These are phyloP conservation scores for Tethea ocularis DNA, from an alignment of 2,888 invertebrate species.

Conservation along the genomic window DNA sequence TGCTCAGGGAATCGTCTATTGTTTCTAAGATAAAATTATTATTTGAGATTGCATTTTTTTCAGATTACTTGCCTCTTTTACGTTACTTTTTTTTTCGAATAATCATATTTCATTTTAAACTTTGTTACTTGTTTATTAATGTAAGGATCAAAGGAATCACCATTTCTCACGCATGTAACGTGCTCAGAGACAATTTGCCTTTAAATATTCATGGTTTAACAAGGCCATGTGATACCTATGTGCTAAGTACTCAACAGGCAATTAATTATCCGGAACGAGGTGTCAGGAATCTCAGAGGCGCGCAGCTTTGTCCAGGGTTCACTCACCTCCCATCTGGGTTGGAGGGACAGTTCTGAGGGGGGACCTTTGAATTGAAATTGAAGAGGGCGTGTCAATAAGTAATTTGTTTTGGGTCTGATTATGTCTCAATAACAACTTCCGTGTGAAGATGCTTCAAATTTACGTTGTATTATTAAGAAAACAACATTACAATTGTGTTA, in stretches of 20 bases:
- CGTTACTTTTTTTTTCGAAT: too few species aligned
- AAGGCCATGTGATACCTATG: constrained; percentile 23
- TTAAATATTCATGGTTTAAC: constrained; percentile 31
- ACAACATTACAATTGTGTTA: background rate
- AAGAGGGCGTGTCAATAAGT: constrained; percentile 7
- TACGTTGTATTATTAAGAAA: too few species aligned
- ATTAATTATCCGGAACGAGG: constrained; percentile 61
- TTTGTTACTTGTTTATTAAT: constrained; percentile 5
- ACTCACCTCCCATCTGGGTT: constrained; percentile 61
- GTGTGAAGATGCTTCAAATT: background rate
- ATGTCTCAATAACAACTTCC: constrained; percentile 1
- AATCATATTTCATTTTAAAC: too few species aligned
- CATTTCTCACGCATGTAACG: background rate
- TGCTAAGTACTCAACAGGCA: constrained; percentile 31
- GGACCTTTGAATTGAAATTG: constrained; percentile 6
- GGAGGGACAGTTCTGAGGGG: constrained; percentile 43
- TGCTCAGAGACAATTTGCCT: constrained; percentile 20
- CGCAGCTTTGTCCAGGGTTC: constrained; percentile 48
- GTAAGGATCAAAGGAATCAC: background rate
- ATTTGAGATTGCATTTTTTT: constrained; percentile 18
- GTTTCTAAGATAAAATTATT: constrained; percentile 26
- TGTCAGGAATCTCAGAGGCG: constrained; percentile 53
- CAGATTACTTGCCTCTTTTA: too few species aligned
- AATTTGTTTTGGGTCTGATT: constrained; percentile 6
- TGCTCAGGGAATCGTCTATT: constrained; percentile 29